Evolutionary conservation across 2,888 invertebrate species (phyloP).

Genomic region (Drosophila incognita): DNA sequence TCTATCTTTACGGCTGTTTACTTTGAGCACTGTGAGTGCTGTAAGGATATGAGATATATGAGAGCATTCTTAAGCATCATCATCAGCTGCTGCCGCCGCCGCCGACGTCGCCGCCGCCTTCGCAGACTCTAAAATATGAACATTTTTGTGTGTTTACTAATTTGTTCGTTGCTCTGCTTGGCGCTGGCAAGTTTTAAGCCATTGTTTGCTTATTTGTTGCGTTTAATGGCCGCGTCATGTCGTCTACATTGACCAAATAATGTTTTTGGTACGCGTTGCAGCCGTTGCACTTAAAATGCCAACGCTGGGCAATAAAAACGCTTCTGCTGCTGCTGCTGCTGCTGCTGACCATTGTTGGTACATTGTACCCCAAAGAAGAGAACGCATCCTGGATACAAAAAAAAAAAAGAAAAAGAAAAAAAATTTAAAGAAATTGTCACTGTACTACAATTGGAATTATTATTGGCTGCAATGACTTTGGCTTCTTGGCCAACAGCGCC

Average conservation of each 20-base stretch:
- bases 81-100: background rate
- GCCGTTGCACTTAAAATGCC: constrained; percentile 80
- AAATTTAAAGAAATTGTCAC: constrained; percentile 70
- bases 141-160: constrained; percentile 44
- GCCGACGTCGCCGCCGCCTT: background rate
- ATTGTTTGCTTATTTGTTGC: constrained; percentile 79
- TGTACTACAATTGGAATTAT: constrained; percentile 81
- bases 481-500: constrained; percentile 62
- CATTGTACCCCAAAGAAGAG: constrained; percentile 72
- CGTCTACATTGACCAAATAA: constrained; percentile 81
- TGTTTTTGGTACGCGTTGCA: constrained; percentile 53
- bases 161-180: constrained; percentile 44
- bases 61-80: background rate
- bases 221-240: constrained; percentile 80
- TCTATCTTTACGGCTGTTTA: background rate
- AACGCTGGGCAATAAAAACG: constrained; percentile 82
- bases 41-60: background rate
- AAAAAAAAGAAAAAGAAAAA: constrained; percentile 3
- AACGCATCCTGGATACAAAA: constrained; percentile 50
- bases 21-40: background rate
- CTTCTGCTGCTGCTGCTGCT: constrained; percentile 28
- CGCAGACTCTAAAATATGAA: constrained; percentile 8
- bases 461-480: constrained; percentile 82
- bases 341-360: constrained; percentile 75
- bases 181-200: constrained; percentile 33